These are phyloP conservation scores for Nymphalis c-album DNA, from an alignment of 2,888 invertebrate genomes.

Conservation along the genomic window DNA sequence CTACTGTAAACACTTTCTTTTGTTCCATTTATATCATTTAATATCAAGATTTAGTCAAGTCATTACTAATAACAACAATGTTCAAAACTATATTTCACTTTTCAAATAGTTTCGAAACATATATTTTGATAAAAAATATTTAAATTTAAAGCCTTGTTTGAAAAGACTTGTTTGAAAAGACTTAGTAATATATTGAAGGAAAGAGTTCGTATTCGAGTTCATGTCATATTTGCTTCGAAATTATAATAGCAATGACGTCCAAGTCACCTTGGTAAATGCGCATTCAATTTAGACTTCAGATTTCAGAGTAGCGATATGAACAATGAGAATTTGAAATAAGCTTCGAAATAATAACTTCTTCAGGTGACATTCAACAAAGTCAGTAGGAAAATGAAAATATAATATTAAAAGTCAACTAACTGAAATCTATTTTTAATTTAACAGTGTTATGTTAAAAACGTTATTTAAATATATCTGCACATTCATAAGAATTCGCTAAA, in stretches of 20 bases:
- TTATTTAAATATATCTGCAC: background rate
- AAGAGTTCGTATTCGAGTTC: slow-evolving; percentile 5
- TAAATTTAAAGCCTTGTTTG: too few species aligned
- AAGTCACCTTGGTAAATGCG: slow-evolving; percentile 36
- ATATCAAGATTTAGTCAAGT: background rate
- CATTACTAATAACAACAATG: background rate
- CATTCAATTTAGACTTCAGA: slow-evolving; percentile 21
- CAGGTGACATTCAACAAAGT: background rate
- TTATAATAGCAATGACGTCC: slow-evolving; percentile 34
- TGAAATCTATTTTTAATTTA: background rate
- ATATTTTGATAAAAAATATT: too few species aligned
- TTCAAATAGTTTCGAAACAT: too few species aligned
- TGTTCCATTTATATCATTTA: slow-evolving; percentile 1
- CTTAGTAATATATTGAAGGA: background rate
- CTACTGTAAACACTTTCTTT: background rate
- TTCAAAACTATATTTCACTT: too few species aligned
- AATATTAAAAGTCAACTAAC: slow-evolving; percentile 2
- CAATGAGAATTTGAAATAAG: slow-evolving; percentile 15
- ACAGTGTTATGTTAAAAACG: background rate
- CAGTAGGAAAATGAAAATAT: background rate
- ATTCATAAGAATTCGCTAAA: slow-evolving; percentile 5
- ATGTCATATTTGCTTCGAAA: slow-evolving; percentile 18
- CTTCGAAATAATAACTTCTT: slow-evolving; percentile 9
- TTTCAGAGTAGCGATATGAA: slow-evolving; percentile 21
- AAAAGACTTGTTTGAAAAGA: background rate